A percentile compares a stretch with the other conserved stretches of the same genome.
Conservation (phyloP, 2,888 invertebrate genomes). For the Hypomecis atomaria region DNA sequence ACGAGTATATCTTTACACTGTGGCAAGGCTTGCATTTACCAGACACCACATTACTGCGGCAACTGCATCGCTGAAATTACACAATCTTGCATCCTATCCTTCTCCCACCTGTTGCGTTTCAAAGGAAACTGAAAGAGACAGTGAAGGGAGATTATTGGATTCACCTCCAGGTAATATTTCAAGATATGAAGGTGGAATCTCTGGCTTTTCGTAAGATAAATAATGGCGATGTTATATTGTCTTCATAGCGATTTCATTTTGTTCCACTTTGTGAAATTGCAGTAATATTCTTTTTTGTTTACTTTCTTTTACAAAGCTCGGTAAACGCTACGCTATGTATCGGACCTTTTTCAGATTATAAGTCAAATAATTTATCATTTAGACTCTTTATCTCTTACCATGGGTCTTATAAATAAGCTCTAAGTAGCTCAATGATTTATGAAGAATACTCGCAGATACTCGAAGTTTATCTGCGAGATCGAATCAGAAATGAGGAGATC, state of each 20-base stretch:
- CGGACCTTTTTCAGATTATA: too few species aligned
- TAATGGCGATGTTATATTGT: slow-evolving; percentile 24
- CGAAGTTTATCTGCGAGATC: too few species aligned
- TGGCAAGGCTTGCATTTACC: slow-evolving; percentile 1
- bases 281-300: neutral
- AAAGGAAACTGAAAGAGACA: slow-evolving; percentile 9
- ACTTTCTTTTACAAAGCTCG: neutral
- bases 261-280: neutral
- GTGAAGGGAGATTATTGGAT: slow-evolving; percentile 12
- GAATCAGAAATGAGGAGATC: too few species aligned
- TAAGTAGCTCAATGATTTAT: too few species aligned
- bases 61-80: slow-evolving; percentile 10
- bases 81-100: slow-evolving; percentile 22
- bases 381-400: too few species aligned
- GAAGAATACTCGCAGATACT: too few species aligned
- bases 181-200: slow-evolving; percentile 30
- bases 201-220: slow-evolving; percentile 31
- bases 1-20: too few species aligned
- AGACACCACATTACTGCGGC: slow-evolving; percentile 24
- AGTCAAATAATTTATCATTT: too few species aligned
- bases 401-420: too few species aligned
- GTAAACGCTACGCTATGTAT: too few species aligned
- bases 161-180: slow-evolving; percentile 29
- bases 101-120: slow-evolving; percentile 3
- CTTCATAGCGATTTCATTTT: slow-evolving; percentile 7